Percentiles rank a stretch among this genome's conserved stretches.
These are phyloP conservation scores for Corydoras sp. DNA, from an alignment of 2,113 vertebrate species.

Conservation along the genomic window DNA sequence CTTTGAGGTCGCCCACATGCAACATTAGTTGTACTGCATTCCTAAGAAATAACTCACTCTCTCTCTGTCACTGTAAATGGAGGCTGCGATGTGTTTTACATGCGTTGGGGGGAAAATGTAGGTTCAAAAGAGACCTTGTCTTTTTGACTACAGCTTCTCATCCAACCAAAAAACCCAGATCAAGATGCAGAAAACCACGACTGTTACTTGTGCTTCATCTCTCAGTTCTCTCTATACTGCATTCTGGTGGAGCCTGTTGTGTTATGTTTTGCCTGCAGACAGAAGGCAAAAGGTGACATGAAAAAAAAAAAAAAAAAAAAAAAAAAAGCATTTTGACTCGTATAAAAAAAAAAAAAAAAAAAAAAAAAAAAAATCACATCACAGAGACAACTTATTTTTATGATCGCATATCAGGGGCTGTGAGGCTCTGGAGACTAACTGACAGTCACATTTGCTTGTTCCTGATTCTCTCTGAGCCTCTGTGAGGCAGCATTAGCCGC, in stretches of 20 bases:
- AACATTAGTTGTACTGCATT: slow-evolving; percentile 8
- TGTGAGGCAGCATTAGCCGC: slow-evolving; percentile 24
- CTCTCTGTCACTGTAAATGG: slow-evolving; percentile 20
- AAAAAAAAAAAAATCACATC: background rate
- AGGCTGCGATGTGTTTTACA: slow-evolving; percentile 20
- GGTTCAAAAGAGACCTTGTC: slow-evolving; percentile 56
- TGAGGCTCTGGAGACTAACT: slow-evolving; percentile 49
- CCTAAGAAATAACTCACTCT: slow-evolving; percentile 31
- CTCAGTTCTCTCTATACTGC: slow-evolving; percentile 45
- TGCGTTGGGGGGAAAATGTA: slow-evolving; percentile 38
- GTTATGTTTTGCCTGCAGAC: slow-evolving; percentile 61
- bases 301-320: slow-evolving; percentile 41
- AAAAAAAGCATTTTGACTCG: slow-evolving; percentile 43
- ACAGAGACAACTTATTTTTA: slow-evolving; percentile 57
- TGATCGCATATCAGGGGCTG: slow-evolving; percentile 52
- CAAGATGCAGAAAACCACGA: slow-evolving; percentile 56
- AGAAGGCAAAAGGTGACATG: slow-evolving; percentile 61
- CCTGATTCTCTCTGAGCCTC: slow-evolving; percentile 34
- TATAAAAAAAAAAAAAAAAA: slow-evolving; percentile 1
- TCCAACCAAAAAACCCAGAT: slow-evolving; percentile 47
- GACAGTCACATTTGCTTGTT: slow-evolving; percentile 52
- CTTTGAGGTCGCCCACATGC: slow-evolving; percentile 28
- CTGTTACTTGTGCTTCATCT: slow-evolving; percentile 56
- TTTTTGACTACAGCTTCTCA: slow-evolving; percentile 34
- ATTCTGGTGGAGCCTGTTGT: slow-evolving; percentile 35